Conservation (phyloP, 2,797 vertebrate species). For the Coendou prehensilis region DNA sequence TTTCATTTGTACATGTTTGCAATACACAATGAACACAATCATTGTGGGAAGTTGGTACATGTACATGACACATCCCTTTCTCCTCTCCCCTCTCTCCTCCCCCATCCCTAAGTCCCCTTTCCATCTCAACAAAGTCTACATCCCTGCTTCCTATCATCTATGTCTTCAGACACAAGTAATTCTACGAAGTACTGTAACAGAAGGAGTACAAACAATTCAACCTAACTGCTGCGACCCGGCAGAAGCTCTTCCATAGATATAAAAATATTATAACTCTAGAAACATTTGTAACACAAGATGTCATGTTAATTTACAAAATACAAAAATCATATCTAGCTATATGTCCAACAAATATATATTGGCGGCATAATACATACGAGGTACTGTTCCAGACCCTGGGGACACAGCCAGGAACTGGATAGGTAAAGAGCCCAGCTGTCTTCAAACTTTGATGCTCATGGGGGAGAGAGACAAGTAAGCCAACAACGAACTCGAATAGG, state of each 20-base stretch:
- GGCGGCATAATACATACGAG: not conserved
- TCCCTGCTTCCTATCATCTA: not conserved
- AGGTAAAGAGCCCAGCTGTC: not conserved
- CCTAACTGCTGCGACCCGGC: not conserved
- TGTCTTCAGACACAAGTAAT: not conserved
- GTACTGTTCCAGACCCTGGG: not conserved
- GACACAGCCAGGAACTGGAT: not conserved
- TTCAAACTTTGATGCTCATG: not conserved
- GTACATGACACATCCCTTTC: not conserved
- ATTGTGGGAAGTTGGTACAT: not conserved
- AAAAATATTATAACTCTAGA: slow-evolving; percentile 43
- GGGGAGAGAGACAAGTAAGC: not conserved
- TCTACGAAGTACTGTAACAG: not conserved
- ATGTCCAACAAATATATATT: not conserved
- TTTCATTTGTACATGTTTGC: not conserved
- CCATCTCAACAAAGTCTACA: not conserved
- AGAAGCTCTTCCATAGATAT: not conserved
- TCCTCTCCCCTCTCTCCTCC: not conserved
- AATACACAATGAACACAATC: not conserved
- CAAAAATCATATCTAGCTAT: not conserved
- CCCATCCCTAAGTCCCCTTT: not conserved
- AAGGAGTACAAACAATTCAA: not conserved
- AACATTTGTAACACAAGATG: not conserved
- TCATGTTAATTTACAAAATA: slow-evolving; percentile 4
- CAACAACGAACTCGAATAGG: not conserved